Evolutionary conservation across 1,140 invertebrate genomes (phyloP).

Genomic region (Sitobion miscanthi): DNA sequence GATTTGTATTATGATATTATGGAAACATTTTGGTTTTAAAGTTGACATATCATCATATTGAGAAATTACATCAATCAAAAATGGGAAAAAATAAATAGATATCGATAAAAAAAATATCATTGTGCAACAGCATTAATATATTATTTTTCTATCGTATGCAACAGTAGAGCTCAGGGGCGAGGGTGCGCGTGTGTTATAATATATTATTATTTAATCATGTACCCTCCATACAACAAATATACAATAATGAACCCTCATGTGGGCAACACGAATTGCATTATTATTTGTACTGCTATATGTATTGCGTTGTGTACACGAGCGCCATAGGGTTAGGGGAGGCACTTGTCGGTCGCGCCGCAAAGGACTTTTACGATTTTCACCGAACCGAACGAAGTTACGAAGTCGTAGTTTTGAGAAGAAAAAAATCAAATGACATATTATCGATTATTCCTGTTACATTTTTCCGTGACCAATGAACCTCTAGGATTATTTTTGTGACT

Average conservation of each 20-base stretch:
- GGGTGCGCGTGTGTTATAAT: background rate
- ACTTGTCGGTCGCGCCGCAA: background rate
- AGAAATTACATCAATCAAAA: background rate
- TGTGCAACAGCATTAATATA: background rate
- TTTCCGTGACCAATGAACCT: background rate
- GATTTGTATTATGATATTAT: background rate
- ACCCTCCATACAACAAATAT: background rate
- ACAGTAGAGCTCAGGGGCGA: background rate
- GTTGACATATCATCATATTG: too few species aligned
- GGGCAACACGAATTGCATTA: background rate
- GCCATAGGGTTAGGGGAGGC: background rate
- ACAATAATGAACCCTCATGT: background rate
- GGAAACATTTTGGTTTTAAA: background rate
- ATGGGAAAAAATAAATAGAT: background rate
- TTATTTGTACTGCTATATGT: background rate
- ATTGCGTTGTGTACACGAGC: background rate
- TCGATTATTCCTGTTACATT: background rate
- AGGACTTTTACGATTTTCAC: background rate
- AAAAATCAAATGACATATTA: background rate
- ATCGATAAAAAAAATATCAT: background rate
- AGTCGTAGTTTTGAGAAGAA: background rate
- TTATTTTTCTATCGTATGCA: background rate
- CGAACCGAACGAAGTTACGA: background rate
- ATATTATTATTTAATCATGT: background rate
- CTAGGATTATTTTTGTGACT: background rate